Percentiles rank a stretch among this genome's conserved stretches.
Conservation (phyloP, 2,113 vertebrate genomes). For the Leucoraja erinaceus region DNA sequence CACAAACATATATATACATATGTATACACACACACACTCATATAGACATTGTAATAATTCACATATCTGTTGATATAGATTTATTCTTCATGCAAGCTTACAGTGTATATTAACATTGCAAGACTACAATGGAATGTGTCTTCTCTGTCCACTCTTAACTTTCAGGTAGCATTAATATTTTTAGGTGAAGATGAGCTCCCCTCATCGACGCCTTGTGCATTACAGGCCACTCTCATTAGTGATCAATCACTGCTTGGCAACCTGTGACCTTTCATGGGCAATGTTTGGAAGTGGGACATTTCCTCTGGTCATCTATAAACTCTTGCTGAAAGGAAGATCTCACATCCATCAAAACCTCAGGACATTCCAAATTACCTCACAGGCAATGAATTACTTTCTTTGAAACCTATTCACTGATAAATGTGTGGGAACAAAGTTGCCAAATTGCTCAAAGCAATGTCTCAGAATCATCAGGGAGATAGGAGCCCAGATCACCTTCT, state of each 20-base stretch:
- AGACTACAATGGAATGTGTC: background rate
- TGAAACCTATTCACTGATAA: background rate
- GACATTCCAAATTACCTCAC: background rate
- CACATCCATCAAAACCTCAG: background rate
- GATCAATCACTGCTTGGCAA: background rate
- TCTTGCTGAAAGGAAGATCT: background rate
- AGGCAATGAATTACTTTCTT: background rate
- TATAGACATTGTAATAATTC: background rate
- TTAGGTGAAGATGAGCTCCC: background rate
- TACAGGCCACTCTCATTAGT: background rate
- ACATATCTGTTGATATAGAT: background rate
- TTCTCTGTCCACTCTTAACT: background rate
- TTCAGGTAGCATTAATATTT: background rate
- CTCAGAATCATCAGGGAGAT: background rate
- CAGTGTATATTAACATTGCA: background rate
- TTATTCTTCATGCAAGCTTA: background rate
- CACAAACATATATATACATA: no score
- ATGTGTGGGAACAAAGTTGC: background rate
- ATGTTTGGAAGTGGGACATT: background rate
- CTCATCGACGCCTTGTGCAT: background rate
- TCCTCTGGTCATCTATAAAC: background rate
- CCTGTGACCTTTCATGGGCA: background rate
- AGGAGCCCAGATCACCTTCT: background rate
- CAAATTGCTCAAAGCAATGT: background rate
- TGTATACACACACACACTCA: no score